A percentile compares a stretch with the other conserved stretches of the same genome.
Evolutionary conservation across 2,797 vertebrate genomes (phyloP).

Genomic region (Chelon auratus): DNA sequence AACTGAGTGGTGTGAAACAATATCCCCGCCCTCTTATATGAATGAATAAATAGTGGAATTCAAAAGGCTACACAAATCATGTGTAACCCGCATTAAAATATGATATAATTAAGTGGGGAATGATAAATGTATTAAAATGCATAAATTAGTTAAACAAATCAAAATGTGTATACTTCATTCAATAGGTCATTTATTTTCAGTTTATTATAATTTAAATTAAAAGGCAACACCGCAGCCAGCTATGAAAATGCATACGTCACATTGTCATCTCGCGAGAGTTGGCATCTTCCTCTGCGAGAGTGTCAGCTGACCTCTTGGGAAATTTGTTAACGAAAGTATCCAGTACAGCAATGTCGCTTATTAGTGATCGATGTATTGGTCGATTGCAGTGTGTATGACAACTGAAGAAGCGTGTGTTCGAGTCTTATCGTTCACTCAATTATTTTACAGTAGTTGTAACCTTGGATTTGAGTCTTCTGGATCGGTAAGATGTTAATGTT

Average conservation of each 20-base stretch:
- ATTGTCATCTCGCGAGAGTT: slow-evolving; percentile 63
- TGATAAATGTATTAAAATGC: too few relatives aligned
- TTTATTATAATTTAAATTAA: too few relatives aligned
- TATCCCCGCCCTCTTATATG: too few relatives aligned
- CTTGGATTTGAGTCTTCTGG: slow-evolving; percentile 26
- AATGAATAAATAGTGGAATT: too few relatives aligned
- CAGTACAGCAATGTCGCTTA: slow-evolving; percentile 55
- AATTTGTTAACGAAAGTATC: slow-evolving; percentile 59
- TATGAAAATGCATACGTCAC: neutral
- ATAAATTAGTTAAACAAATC: too few relatives aligned
- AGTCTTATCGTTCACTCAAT: neutral
- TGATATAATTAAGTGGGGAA: too few relatives aligned
- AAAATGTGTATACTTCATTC: too few relatives aligned
- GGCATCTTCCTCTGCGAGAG: slow-evolving; percentile 7
- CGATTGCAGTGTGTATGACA: slow-evolving; percentile 25
- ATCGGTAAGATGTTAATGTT: slow-evolving; percentile 57
- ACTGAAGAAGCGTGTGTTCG: neutral
- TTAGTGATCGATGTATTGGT: slow-evolving; percentile 31
- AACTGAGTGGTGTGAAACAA: too few relatives aligned
- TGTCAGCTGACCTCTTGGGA: slow-evolving; percentile 70
- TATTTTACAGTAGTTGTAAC: neutral
- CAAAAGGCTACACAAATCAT: too few relatives aligned
- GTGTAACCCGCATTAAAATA: too few relatives aligned
- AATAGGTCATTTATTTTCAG: too few relatives aligned
- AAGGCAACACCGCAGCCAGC: too few relatives aligned